Evolutionary conservation across 2,113 vertebrate genomes (phyloP).

Genomic region (Ovibos moschatus): DNA sequence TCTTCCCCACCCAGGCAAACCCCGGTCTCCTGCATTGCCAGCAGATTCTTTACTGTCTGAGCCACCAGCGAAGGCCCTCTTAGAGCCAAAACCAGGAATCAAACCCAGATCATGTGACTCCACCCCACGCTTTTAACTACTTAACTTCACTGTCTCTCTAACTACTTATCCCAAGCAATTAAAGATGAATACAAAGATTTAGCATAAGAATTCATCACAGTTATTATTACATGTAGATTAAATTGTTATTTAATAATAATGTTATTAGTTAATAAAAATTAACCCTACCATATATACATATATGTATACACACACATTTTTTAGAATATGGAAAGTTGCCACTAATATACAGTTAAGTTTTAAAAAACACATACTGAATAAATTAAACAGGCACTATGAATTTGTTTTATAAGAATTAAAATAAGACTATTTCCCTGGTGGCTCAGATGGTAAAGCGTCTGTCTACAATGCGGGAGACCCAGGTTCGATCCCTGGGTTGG

Average conservation of each 20-base stretch:
- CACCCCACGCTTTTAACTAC: background rate
- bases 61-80: background rate
- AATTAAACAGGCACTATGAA: background rate
- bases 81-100: constrained; percentile 9
- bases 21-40: background rate
- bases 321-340: background rate
- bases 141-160: constrained; percentile 7
- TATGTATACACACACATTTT: background rate
- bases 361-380: background rate
- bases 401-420: constrained; percentile 18
- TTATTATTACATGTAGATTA: background rate
- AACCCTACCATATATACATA: background rate
- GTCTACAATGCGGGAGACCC: too few relatives aligned
- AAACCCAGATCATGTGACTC: background rate
- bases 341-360: background rate
- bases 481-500: too few relatives aligned
- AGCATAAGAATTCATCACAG: constrained; percentile 5
- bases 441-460: too few relatives aligned
- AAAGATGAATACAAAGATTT: constrained; percentile 8
- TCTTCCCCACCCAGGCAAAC: background rate
- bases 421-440: background rate
- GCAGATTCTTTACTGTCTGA: background rate
- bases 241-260: background rate
- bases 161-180: background rate
- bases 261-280: background rate